Percentiles rank a stretch among this genome's conserved stretches.
These are phyloP conservation scores for Ricordea florida DNA, from an alignment of 92 coral and sea anemone genomes.

Conservation along the genomic window DNA sequence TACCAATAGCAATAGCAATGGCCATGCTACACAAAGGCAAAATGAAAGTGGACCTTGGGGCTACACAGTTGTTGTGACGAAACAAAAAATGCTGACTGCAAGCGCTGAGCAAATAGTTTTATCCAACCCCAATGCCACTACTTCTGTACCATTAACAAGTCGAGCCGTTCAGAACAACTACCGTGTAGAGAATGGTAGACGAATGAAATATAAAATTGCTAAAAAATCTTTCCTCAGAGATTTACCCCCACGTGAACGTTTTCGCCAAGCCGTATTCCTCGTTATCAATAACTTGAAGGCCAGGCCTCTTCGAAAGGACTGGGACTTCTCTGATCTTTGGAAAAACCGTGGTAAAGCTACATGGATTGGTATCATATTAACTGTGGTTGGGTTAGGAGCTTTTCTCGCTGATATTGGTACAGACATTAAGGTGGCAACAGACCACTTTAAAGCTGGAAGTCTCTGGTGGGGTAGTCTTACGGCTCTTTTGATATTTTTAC, in stretches of 20 bases:
- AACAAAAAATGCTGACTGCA: not conserved
- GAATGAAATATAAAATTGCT: not conserved
- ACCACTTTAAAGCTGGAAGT: slow-evolving; percentile 64
- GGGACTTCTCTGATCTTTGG: slow-evolving; percentile 72
- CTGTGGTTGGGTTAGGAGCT: slow-evolving; percentile 63
- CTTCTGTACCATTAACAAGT: not conserved
- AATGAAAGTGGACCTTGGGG: not conserved
- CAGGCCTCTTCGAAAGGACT: slow-evolving; percentile 54
- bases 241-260: slow-evolving; percentile 62
- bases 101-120: too few species aligned
- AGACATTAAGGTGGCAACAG: slow-evolving; percentile 83
- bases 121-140: too few species aligned
- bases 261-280: slow-evolving; percentile 54
- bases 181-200: not conserved
- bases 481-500: slow-evolving; percentile 58
- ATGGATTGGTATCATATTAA: slow-evolving; percentile 64
- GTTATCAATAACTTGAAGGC: slow-evolving; percentile 44
- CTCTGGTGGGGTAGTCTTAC: slow-evolving; percentile 89
- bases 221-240: not conserved
- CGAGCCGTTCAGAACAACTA: not conserved
- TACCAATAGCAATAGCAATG: not conserved
- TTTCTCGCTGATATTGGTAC: slow-evolving; percentile 81
- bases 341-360: slow-evolving; percentile 71
- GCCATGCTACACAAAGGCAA: not conserved
- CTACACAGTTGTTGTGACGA: slow-evolving; percentile 1